phyloP scores from a whole-genome alignment of 2,113 vertebrate genomes.

The Rhinolophus sinicus region DNA sequence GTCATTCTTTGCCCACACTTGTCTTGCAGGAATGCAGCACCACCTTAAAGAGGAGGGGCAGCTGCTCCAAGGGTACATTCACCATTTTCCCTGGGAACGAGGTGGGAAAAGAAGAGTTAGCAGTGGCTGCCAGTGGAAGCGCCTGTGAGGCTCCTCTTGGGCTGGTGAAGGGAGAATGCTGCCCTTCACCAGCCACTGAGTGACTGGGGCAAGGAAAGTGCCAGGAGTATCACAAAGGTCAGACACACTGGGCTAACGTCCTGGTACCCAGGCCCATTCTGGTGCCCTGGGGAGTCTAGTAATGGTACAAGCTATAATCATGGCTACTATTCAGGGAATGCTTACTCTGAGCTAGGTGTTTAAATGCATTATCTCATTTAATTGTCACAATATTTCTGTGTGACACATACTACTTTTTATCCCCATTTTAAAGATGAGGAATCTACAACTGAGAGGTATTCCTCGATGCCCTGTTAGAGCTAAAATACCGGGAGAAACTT shows the following conservation, averaged over 20 bases:
- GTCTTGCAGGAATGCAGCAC: constrained; percentile 99
- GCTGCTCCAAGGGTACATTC: constrained; percentile 97
- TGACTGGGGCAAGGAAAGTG: not conserved
- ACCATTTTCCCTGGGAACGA: constrained; percentile 95
- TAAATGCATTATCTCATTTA: not conserved
- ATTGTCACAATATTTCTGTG: not conserved
- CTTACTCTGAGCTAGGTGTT: not conserved
- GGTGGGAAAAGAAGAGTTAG: constrained; percentile 52
- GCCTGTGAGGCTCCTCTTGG: not conserved
- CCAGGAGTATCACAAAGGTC: not conserved
- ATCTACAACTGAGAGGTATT: constrained; percentile 37
- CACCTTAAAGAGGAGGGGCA: constrained; percentile 99
- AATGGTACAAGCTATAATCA: not conserved
- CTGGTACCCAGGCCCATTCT: not conserved
- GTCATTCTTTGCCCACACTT: constrained; percentile 91
- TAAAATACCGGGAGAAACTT: constrained; percentile 16
- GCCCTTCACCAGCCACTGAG: not conserved
- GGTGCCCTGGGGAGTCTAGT: not conserved
- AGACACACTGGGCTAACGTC: not conserved
- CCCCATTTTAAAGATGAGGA: constrained; percentile 23
- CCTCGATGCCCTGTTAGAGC: not conserved
- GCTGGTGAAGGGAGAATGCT: not conserved
- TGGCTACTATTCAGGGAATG: not conserved
- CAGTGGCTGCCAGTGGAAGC: not conserved
- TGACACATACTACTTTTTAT: not conserved